Conservation (phyloP, 2,888 invertebrate species). For the Lasioglossum morio region DNA sequence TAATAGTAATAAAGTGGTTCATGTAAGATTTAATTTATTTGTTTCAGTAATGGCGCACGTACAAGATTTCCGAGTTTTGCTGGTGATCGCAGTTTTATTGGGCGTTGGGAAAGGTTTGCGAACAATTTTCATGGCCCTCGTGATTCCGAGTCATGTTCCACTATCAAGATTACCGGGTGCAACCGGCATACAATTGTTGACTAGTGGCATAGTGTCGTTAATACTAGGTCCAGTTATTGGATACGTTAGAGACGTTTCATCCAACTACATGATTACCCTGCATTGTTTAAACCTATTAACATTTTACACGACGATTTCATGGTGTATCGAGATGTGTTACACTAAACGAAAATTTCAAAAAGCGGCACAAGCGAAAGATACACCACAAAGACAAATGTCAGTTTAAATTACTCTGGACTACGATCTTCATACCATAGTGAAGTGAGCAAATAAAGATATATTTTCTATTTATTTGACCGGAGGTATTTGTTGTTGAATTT, state of each 20-base stretch:
- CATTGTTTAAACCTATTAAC: conserved; percentile 89
- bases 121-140: conserved; percentile 91
- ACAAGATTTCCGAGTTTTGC: conserved; percentile 86
- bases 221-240: conserved; percentile 89
- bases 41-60: conserved; percentile 87
- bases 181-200: conserved; percentile 89
- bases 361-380: not conserved
- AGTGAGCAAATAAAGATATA: not conserved
- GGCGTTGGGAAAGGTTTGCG: conserved; percentile 90
- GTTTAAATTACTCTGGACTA: not conserved
- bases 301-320: conserved; percentile 88
- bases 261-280: conserved; percentile 87
- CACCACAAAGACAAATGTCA: not conserved
- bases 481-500: not conserved
- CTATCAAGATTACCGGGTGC: conserved; percentile 90
- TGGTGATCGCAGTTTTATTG: conserved; percentile 88
- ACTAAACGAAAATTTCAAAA: conserved; percentile 52
- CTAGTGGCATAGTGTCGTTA: conserved; percentile 88
- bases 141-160: conserved; percentile 90
- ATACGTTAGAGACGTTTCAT: conserved; percentile 88
- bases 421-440: not conserved
- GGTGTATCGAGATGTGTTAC: conserved; percentile 87
- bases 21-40: not conserved
- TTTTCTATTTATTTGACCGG: conserved; percentile 2
- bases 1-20: not conserved